These are phyloP conservation scores for Elanus axillaris DNA, from an alignment of 2,113 vertebrate genomes.

Conservation along the genomic window DNA sequence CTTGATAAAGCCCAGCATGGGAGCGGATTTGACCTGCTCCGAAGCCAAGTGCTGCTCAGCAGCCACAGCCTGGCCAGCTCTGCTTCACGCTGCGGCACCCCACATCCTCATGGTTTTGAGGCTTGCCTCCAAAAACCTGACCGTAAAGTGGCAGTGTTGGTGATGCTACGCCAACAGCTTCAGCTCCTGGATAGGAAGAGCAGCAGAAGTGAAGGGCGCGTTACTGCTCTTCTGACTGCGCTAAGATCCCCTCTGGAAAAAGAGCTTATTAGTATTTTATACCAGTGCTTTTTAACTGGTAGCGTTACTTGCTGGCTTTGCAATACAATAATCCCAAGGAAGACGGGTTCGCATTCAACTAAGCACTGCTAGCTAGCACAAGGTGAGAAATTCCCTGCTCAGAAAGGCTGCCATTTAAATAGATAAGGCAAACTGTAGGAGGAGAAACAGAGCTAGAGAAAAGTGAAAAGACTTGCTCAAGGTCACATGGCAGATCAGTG, in stretches of 20 bases:
- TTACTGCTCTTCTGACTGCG: not conserved
- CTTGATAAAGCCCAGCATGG: constrained; percentile 37
- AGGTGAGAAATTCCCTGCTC: constrained; percentile 63
- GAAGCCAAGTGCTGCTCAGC: not conserved
- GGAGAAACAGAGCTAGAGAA: constrained; percentile 45
- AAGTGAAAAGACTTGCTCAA: constrained; percentile 57
- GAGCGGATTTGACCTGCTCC: not conserved
- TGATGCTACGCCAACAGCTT: not conserved
- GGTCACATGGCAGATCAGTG: constrained; percentile 38
- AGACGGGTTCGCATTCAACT: not conserved
- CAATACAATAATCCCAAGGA: not conserved
- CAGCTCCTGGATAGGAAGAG: not conserved
- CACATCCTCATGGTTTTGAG: not conserved
- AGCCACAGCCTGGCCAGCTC: not conserved
- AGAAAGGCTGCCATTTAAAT: constrained; percentile 56
- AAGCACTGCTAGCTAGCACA: not conserved
- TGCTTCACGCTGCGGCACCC: not conserved
- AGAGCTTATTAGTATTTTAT: not conserved
- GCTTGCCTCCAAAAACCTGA: not conserved
- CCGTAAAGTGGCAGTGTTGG: fast-evolving
- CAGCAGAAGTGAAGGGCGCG: not conserved
- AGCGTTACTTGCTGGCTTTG: not conserved
- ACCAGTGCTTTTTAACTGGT: not conserved
- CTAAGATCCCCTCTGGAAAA: not conserved
- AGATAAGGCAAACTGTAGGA: constrained; percentile 56